phyloP scores from a whole-genome alignment of 2,797 vertebrate species.

The Poliocrania exsul region DNA sequence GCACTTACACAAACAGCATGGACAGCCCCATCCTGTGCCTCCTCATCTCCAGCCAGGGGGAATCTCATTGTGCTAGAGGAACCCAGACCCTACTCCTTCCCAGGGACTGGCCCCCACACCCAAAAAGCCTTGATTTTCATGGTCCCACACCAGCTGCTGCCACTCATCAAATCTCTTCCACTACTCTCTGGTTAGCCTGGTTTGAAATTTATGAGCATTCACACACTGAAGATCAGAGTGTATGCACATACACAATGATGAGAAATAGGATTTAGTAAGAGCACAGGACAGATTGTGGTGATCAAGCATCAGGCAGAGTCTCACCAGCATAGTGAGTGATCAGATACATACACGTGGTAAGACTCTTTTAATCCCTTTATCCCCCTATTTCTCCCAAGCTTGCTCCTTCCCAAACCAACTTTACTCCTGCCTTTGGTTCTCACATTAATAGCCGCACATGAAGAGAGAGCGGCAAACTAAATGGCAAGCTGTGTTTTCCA shows the following conservation, averaged over 20 bases:
- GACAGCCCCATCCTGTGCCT: not conserved
- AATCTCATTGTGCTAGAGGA: not conserved
- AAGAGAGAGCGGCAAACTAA: not conserved
- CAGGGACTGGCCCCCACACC: not conserved
- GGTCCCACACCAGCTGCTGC: not conserved
- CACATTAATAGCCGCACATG: not conserved
- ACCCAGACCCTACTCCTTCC: not conserved
- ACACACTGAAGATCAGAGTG: not conserved
- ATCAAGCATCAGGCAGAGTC: not conserved
- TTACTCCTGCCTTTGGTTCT: not conserved
- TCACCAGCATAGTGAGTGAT: not conserved
- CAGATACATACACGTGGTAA: accelerated
- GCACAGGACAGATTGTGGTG: accelerated
- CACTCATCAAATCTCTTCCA: not conserved
- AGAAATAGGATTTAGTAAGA: not conserved
- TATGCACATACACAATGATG: accelerated
- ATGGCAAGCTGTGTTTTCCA: not conserved
- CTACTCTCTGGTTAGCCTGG: not conserved
- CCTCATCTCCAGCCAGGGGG: not conserved
- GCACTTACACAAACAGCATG: not conserved
- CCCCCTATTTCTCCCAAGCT: not conserved
- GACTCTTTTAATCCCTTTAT: not conserved
- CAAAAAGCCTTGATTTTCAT: not conserved
- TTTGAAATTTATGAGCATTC: not conserved
- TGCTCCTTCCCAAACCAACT: not conserved